phyloP scores from a whole-genome alignment of 1,140 invertebrate genomes.

The Eupristina koningsbergeri region DNA sequence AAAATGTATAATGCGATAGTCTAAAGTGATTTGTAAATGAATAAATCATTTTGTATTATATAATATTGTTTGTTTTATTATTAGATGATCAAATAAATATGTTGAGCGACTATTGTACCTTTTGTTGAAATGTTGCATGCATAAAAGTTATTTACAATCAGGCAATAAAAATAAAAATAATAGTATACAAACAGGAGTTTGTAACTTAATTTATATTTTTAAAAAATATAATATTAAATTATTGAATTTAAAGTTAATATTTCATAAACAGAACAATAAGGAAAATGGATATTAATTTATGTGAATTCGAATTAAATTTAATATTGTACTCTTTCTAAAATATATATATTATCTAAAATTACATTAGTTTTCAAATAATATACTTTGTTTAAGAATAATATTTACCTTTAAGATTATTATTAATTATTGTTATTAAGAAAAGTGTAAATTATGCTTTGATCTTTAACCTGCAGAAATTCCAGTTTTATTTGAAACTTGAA shows the following conservation, averaged over 20 bases:
- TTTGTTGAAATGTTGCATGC: slow-evolving; percentile 38
- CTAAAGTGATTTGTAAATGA: not conserved
- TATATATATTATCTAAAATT: slow-evolving; percentile 11
- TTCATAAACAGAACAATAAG: not conserved
- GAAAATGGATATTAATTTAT: not conserved
- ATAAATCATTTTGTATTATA: not conserved
- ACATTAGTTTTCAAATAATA: not conserved
- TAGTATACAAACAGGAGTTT: slow-evolving; percentile 24
- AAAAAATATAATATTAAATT: slow-evolving; percentile 32
- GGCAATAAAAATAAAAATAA: not conserved
- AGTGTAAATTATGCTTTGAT: slow-evolving; percentile 46
- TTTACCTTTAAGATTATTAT: not conserved
- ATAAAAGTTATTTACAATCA: slow-evolving; percentile 21
- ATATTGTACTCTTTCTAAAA: slow-evolving; percentile 10
- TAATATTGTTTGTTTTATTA: not conserved
- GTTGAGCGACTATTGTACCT: not conserved
- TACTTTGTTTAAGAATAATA: slow-evolving; percentile 20
- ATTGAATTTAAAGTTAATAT: not conserved
- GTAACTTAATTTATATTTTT: slow-evolving; percentile 10
- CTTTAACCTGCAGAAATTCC: slow-evolving; percentile 51
- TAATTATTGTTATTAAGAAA: slow-evolving; percentile 14
- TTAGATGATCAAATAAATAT: not conserved
- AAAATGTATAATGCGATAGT: not conserved
- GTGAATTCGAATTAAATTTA: not conserved
- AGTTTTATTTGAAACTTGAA: slow-evolving; percentile 37